Base-by-base conservation (phyloP, 2,888 invertebrate species). In the Pyrrhosoma nymphula region DNA sequence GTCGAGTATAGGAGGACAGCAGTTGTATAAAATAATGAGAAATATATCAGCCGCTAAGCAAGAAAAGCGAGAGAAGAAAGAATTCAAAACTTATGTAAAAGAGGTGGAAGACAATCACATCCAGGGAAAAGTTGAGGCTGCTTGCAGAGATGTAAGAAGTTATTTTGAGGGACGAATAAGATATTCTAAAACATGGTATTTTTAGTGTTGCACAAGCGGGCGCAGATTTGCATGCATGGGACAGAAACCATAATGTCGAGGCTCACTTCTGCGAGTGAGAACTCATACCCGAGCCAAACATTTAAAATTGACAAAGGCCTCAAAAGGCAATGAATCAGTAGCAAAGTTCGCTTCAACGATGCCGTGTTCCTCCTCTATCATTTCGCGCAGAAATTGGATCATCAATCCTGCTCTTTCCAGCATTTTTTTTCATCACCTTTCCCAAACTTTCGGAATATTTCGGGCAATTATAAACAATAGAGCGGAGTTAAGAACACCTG, bases 401-500 rank as follows among this genome's bases (percentile, higher is more conserved):
- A 93, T 93, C 75, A 93, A 93, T 93, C 91, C 91, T 39, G 56
- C 16, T 47, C 93, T 35, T 47, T 4, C 35, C 82, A 82, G 16
- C 18, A 35, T 82, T 82, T 82, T 82, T 82, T 82, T 82, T 16
- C 26, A 82, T 82, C 30, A 82, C 82, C 69, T 69, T 12, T 91
- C 69, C 47, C 35, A 93, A 93, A 93, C 93, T 93, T 93, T 91
- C 39, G 2, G 39, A 63, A 39, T 91, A 69, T 93, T 63, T 63
- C n/a, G 26, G 26, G 47, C 93, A 93, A 93, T 93, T 93, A 75
- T 93, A 93, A 93, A 93, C 93, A 93, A 93, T 47, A 93, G 55
- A 63, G 47, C 69, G 47, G 39, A 93, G 93, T 93, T 69, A 90
- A 90, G 90, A 69, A 55, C 75, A 90, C 91, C 90, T 91, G 91